phyloP scores from a whole-genome alignment of 2,797 vertebrate genomes.

The Sebastes minor region DNA sequence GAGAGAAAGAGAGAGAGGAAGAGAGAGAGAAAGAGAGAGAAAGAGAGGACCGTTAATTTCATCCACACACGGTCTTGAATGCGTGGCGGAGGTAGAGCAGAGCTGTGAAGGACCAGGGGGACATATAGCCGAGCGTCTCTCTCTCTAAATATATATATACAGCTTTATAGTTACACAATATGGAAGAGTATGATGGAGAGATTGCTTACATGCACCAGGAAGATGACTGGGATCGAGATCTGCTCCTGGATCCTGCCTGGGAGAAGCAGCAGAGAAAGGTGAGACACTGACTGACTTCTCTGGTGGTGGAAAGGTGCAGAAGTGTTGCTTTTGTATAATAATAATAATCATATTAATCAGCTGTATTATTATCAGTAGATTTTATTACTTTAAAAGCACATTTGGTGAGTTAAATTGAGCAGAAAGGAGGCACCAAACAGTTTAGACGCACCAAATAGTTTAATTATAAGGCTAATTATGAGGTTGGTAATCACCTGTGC shows the following conservation, averaged over 20 bases:
- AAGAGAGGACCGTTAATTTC: slow-evolving; percentile 77
- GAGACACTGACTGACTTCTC: slow-evolving; percentile 49
- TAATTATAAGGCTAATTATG: not conserved
- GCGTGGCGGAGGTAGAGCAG: slow-evolving; percentile 69
- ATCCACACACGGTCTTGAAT: slow-evolving; percentile 74
- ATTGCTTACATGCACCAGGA: slow-evolving; percentile 86
- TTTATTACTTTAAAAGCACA: not conserved
- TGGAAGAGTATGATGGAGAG: slow-evolving; percentile 88
- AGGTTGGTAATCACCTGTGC: slow-evolving; percentile 27
- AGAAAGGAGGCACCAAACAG: not conserved
- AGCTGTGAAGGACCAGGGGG: slow-evolving; percentile 60
- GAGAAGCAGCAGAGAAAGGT: slow-evolving; percentile 94
- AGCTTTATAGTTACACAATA: slow-evolving; percentile 51
- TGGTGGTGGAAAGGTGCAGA: slow-evolving; percentile 54
- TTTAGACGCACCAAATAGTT: not conserved
- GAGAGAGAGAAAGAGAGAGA: slow-evolving; percentile 38
- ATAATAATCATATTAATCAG: not conserved
- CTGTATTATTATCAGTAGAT: not conserved
- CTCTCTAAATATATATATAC: not conserved
- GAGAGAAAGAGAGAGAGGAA: slow-evolving; percentile 37
- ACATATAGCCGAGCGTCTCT: slow-evolving; percentile 32
- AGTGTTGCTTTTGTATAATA: slow-evolving; percentile 10
- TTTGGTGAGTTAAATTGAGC: not conserved
- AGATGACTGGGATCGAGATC: slow-evolving; percentile 92
- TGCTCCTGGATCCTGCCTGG: slow-evolving; percentile 93